Evolutionary conservation across 1,140 invertebrate species (phyloP).

Genomic region (Aphaenogaster rudis): DNA sequence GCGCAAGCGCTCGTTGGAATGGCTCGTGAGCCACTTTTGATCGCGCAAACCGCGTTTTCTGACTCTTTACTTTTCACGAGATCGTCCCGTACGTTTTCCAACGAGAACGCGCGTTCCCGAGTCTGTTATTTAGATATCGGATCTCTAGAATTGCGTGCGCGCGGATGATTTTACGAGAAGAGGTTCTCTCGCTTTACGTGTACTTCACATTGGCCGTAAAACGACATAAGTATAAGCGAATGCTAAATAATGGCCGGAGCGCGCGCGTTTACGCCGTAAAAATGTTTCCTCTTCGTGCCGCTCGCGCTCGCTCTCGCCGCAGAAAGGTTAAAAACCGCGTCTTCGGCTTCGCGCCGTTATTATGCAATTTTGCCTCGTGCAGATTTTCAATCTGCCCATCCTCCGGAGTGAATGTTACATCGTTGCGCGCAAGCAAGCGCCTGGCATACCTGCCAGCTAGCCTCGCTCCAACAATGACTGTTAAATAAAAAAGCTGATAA

Average conservation of each 20-base stretch:
- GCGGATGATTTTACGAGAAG: conserved; percentile 42
- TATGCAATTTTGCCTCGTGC: conserved; percentile 48
- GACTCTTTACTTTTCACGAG: conserved; percentile 33
- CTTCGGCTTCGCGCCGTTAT: conserved; percentile 32
- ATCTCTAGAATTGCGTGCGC: not conserved
- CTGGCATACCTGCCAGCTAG: not conserved
- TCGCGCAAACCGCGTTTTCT: not conserved
- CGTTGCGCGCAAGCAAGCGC: not conserved
- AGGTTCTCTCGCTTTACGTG: conserved; percentile 9
- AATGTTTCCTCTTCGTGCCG: conserved; percentile 19
- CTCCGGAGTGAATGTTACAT: conserved; percentile 39
- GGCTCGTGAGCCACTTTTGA: not conserved
- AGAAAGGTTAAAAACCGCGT: conserved; percentile 48
- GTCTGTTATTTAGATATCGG: conserved; percentile 47
- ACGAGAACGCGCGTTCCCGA: not conserved
- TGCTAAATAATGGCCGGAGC: conserved; percentile 32
- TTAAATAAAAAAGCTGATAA: conserved; percentile 9
- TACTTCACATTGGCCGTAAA: conserved; percentile 25
- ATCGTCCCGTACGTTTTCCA: not conserved
- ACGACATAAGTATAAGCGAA: conserved; percentile 37
- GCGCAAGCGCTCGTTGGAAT: not conserved
- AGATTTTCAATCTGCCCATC: conserved; percentile 39
- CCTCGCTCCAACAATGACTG: conserved; percentile 18
- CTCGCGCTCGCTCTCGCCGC: not conserved
- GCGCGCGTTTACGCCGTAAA: conserved; percentile 13